phyloP scores from a whole-genome alignment of 2,113 vertebrate species.

The Cavia porcellus region DNA sequence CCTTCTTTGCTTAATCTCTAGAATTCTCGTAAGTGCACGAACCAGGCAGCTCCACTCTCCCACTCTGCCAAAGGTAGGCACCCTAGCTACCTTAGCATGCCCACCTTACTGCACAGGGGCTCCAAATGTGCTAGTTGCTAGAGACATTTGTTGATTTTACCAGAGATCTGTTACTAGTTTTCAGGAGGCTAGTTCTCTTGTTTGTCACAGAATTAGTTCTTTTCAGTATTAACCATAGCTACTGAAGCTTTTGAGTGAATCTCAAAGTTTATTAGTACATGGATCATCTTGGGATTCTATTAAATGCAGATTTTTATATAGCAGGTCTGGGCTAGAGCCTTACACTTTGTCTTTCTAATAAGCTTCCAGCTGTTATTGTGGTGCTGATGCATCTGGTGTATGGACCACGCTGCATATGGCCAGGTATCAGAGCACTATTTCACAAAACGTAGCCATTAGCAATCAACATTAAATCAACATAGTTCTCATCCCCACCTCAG shows the following conservation, averaged over 20 bases:
- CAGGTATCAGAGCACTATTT: neutral
- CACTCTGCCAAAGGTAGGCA: neutral
- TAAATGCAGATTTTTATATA: neutral
- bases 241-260: neutral
- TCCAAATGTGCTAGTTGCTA: too few species aligned
- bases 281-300: neutral
- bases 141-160: neutral
- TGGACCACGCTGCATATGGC: neutral
- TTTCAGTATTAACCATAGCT: neutral
- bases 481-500: neutral
- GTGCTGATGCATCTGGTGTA: neutral
- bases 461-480: neutral
- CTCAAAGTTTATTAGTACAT: neutral
- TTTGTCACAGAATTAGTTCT: neutral
- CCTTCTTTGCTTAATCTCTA: neutral
- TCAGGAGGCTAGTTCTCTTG: neutral
- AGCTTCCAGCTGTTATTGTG: neutral
- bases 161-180: neutral
- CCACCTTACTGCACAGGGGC: neutral
- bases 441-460: neutral
- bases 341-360: neutral
- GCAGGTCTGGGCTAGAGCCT: neutral
- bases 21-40: neutral
- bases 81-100: neutral
- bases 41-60: neutral